Evolutionary conservation across 1,140 invertebrate genomes (phyloP).

Genomic region (Drosophila pectinifera): DNA sequence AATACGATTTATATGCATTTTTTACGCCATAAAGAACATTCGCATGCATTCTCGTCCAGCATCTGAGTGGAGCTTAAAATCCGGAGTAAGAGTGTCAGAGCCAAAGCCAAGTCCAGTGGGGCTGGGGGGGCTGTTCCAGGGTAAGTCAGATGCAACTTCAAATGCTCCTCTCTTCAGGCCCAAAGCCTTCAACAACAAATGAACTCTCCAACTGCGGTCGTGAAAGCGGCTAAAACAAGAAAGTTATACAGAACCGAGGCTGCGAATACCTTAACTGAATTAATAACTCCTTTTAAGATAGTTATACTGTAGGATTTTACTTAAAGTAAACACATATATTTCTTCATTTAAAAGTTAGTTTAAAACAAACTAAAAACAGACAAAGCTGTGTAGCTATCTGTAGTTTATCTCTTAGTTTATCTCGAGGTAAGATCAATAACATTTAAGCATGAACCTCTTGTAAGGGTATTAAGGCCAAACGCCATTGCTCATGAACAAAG

Average conservation of each 20-base stretch:
- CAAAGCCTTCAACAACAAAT: slow-evolving; percentile 35
- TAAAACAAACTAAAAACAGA: too few species aligned
- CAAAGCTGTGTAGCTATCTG: too few species aligned
- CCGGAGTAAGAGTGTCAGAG: neutral
- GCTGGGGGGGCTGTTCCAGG: too few species aligned
- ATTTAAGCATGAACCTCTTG: too few species aligned
- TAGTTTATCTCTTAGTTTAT: too few species aligned
- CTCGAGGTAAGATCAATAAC: too few species aligned
- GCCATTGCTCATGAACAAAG: slow-evolving; percentile 17
- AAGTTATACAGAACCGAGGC: neutral
- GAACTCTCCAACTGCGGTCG: slow-evolving; percentile 32
- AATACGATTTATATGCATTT: slow-evolving; percentile 55
- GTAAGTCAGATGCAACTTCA: slow-evolving; percentile 13
- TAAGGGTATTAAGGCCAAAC: slow-evolving; percentile 4
- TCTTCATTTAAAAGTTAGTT: too few species aligned
- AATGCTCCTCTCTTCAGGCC: slow-evolving; percentile 15
- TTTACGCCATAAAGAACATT: slow-evolving; percentile 30
- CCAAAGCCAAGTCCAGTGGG: neutral
- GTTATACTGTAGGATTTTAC: too few species aligned
- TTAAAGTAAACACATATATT: too few species aligned
- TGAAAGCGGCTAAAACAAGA: too few species aligned
- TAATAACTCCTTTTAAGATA: too few species aligned
- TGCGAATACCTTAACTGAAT: neutral
- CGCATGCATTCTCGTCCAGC: slow-evolving; percentile 17
- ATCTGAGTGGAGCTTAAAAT: neutral